phyloP scores from a whole-genome alignment of 2,113 vertebrate genomes.

The Monarcha castaneiventris region DNA sequence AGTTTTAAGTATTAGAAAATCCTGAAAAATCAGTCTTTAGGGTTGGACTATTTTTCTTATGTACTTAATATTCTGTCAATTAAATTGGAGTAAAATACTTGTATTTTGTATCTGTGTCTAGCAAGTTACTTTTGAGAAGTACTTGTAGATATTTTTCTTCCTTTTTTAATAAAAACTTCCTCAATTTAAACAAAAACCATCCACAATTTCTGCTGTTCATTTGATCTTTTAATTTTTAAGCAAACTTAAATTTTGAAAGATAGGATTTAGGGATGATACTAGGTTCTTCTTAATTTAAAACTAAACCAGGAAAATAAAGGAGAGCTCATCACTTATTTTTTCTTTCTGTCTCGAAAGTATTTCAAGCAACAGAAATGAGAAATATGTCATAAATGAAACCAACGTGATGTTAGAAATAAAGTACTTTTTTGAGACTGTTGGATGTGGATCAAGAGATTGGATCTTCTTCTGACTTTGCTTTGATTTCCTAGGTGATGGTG shows the following conservation, averaged over 20 bases:
- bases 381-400: not conserved
- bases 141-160: not conserved
- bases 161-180: not conserved
- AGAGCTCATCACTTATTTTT: not conserved
- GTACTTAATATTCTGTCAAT: not conserved
- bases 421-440: not conserved
- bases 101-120: not conserved
- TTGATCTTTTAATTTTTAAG: not conserved
- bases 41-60: not conserved
- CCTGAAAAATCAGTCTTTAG: not conserved
- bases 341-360: not conserved
- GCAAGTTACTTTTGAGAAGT: not conserved
- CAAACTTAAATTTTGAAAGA: conserved; percentile 4
- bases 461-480: not conserved
- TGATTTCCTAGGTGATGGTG: not conserved
- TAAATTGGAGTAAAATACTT: not conserved
- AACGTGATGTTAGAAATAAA: not conserved
- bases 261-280: not conserved
- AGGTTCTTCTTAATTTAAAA: not conserved
- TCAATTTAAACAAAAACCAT: not conserved
- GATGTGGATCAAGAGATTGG: not conserved
- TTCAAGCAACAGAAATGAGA: conserved; percentile 1
- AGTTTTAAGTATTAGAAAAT: not conserved
- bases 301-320: not conserved
- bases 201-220: not conserved